Conservation (phyloP, 2,797 vertebrate species). For the Acropternis orthonyx region DNA sequence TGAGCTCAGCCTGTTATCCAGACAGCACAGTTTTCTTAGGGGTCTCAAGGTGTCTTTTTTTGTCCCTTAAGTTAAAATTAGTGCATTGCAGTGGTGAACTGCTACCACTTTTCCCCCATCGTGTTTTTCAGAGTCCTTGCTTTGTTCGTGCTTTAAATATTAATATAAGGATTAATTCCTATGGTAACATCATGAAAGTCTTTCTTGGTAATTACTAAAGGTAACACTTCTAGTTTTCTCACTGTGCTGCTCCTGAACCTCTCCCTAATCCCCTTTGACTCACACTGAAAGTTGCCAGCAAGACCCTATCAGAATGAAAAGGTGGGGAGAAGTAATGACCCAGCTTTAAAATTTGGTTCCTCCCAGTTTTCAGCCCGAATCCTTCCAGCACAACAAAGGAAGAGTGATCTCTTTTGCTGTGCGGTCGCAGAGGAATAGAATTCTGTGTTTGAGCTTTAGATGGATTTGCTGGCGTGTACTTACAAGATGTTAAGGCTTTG, state of each 20-base stretch:
- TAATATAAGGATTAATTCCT: constrained; percentile 56
- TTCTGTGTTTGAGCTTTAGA: constrained; percentile 12
- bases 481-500: constrained; percentile 27
- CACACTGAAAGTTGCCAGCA: not conserved
- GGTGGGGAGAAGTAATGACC: not conserved
- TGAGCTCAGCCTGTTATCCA: not conserved
- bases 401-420: not conserved
- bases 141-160: constrained; percentile 35
- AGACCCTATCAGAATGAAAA: not conserved
- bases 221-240: not conserved
- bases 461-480: constrained; percentile 17
- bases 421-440: not conserved
- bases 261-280: constrained; percentile 3
- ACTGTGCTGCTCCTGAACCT: not conserved
- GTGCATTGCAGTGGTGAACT: not conserved
- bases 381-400: not conserved
- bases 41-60: not conserved
- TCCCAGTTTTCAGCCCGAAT: constrained; percentile 3
- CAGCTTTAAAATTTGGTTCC: not conserved
- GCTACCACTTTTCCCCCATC: not conserved
- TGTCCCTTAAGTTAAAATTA: not conserved
- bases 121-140: not conserved
- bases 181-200: constrained; percentile 9
- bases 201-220: constrained; percentile 25
- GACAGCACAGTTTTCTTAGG: not conserved